phyloP scores from a whole-genome alignment of 2,113 vertebrate genomes.

The Cathartes aura region DNA sequence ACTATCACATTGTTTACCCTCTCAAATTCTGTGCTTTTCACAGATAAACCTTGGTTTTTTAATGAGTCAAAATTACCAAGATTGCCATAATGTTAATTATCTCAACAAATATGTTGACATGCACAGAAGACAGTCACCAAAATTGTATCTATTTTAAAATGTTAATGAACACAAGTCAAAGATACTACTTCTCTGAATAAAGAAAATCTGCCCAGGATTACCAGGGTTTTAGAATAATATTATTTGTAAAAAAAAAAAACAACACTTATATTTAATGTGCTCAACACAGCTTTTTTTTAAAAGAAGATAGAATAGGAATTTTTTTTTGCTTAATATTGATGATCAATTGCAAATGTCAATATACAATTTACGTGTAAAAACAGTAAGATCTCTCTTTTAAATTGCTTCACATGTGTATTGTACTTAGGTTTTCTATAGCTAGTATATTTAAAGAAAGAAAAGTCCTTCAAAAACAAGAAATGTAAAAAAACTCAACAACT shows the following conservation, averaged over 20 bases:
- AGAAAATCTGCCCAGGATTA: neutral
- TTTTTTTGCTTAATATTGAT: neutral
- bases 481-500: neutral
- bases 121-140: neutral
- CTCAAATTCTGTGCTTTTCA: neutral
- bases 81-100: neutral
- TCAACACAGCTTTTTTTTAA: neutral
- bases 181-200: neutral
- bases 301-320: neutral
- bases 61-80: neutral
- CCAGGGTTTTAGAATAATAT: neutral
- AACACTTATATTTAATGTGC: too few species aligned
- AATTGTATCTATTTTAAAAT: neutral
- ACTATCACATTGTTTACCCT: neutral
- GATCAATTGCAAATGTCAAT: neutral
- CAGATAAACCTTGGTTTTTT: neutral
- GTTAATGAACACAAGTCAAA: neutral
- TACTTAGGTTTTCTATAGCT: neutral
- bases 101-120: neutral
- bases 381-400: neutral
- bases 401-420: neutral
- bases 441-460: neutral
- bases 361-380: neutral
- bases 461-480: neutral
- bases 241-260: neutral